A percentile compares a stretch with the other conserved stretches of the same genome.
Conservation (phyloP, 2,797 vertebrate genomes). For the Luscinia megarhynchos region DNA sequence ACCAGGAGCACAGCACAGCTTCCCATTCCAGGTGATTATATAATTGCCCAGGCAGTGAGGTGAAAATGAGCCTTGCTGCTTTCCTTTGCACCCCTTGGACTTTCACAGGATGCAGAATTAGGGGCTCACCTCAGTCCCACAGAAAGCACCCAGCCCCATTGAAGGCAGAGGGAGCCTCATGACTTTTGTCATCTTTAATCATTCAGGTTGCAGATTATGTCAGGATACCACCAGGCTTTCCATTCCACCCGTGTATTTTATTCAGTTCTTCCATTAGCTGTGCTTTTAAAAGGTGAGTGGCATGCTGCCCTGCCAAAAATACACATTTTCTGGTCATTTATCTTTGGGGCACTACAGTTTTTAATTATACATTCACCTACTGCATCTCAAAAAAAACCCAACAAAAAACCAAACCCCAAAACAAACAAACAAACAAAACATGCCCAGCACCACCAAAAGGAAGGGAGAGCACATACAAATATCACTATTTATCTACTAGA, state of each 20-base stretch:
- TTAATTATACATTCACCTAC: neutral
- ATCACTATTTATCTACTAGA: neutral
- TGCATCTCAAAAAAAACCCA: neutral
- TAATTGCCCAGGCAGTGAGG: neutral
- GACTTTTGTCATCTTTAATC: neutral
- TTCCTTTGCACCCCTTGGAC: neutral
- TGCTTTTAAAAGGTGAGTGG: neutral
- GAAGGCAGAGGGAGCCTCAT: neutral
- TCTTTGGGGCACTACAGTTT: neutral
- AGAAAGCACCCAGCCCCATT: neutral
- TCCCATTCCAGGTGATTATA: neutral
- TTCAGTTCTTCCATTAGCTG: neutral
- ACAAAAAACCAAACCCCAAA: too few relatives aligned
- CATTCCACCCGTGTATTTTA: neutral
- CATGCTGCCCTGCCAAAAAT: neutral
- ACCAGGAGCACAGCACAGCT: neutral
- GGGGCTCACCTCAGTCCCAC: neutral
- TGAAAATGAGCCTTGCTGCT: neutral
- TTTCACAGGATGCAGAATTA: neutral
- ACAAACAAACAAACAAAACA: neutral
- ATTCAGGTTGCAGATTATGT: neutral
- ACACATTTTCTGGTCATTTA: neutral
- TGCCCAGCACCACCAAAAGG: neutral
- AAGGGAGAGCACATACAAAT: neutral
- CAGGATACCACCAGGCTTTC: accelerated